Evolutionary conservation across 1,140 invertebrate genomes (phyloP), one percentile per base, ranked within the genome.

Genomic region (Lepeophtheirus salmonis): DNA sequence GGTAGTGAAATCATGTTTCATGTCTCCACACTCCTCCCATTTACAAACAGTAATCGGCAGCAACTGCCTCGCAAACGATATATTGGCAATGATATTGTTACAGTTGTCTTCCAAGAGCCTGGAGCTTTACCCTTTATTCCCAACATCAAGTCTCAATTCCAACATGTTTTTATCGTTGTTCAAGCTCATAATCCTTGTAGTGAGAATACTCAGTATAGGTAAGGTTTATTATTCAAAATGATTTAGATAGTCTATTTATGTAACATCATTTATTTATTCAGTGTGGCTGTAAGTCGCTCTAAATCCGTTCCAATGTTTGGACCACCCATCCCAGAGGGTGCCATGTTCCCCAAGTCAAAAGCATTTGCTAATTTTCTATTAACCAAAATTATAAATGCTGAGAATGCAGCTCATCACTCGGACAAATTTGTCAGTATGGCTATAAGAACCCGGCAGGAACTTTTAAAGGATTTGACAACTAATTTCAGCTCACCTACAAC

Each of bases 361-460:
- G 77, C 81, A 13, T 96, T 97, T 71, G 83, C 84, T 14, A 88
- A 96, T 69, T 91, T 97, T 71, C 75, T 97, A 20, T 71, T 96
- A 63, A 86, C 90, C 49, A 97, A 97, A 81, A 74, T 94, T 18
- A 91, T 97, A 50, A 97, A 97, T 75, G 92, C 88, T 18, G 92
- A 97, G 73, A 96, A 96, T 75, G 90, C 91, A 14, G 90, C 89
- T 12, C 89, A 61, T 50, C 18, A 20, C 18, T 61, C 48, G 10
- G 88, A 95, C 67, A 97, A 97, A 74, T 97, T 97, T 74, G 84
- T 85, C 52, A 90, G 88, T 2, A 96, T 97, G 90, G 90, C 92
- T 2, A 89, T 87, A 6, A 77, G 94, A 67, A 97, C 94, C 16
- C 76, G 91, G 67, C 86, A 94, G 69, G 92, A 96, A 74, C 95